Base-by-base conservation (phyloP, 2,888 invertebrate genomes). In the Andrena dorsata region DNA sequence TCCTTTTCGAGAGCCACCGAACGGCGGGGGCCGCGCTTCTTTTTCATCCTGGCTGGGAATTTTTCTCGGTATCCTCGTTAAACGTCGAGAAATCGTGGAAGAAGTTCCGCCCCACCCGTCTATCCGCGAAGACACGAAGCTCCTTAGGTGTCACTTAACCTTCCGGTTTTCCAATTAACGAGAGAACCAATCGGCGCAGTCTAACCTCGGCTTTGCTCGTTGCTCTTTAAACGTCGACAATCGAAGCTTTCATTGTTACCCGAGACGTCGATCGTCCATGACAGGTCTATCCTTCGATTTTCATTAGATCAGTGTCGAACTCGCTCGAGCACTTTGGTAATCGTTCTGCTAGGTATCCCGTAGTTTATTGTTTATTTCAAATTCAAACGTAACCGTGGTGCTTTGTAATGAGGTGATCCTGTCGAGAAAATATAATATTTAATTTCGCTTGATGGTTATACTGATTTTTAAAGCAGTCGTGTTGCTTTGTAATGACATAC, bases 81-180 rank as follows among this genome's bases (percentile, higher is more conserved):
- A 41, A 80, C 64, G 64, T 65, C 58, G 61, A 66, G 26, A 49
- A 49, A 58, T 63, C 47, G 16, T 30, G 26, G 56, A 32, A 28
- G 61, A 49, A 66, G 66, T 76, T 66, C 41, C 23, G 32, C 28
- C 41, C 10, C 13, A 20, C 26, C 68, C 23, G 23, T 10, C 56
- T 23, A 10, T 56, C 56, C 56, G 56, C 56, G 56, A 61, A 47
- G 76, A 28, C n/a, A 69, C 13, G 56, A n/a, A n/a, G 26, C 72
- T 66, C 56, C 63, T 77, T 68, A 10, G 63, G 32, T 81, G 78
- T 78, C 81, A 51, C 66, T 82, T 75, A 70, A 66, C 65, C 63
- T 49, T 61, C 71, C 73, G 72, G 53, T 65, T 74, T 74, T 78
- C 61, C 69, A 78, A 78, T 81, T 78, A 81, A 81, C 60, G 47